Conservation (phyloP, 2,113 vertebrate species). For the Narcine bancroftii region DNA sequence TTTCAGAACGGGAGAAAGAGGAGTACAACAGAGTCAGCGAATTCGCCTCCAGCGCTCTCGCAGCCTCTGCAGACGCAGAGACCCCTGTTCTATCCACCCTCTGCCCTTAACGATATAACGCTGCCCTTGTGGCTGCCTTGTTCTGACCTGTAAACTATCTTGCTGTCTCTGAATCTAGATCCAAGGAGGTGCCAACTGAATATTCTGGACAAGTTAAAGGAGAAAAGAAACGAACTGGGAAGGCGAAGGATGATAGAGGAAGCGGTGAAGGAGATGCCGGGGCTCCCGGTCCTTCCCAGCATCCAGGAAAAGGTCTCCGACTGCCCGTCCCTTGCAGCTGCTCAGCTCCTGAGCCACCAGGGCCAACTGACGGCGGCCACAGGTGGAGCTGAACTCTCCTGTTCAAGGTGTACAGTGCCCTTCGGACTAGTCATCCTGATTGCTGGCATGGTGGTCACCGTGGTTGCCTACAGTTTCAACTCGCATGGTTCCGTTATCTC, state of each 20-base stretch:
- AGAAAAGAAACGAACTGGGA: not conserved
- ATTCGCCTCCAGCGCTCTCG: too few relatives aligned
- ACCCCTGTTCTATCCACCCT: too few relatives aligned
- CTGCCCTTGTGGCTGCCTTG: too few relatives aligned
- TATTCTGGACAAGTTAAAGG: not conserved
- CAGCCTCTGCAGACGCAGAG: too few relatives aligned
- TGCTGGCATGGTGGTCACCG: conserved; percentile 75
- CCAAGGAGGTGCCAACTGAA: not conserved
- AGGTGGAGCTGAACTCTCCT: conserved; percentile 79
- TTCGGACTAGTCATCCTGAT: conserved; percentile 93
- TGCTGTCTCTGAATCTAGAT: not conserved
- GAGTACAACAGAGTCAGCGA: too few relatives aligned
- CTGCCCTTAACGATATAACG: too few relatives aligned
- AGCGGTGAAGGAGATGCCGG: conserved; percentile 63
- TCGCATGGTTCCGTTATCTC: conserved; percentile 94
- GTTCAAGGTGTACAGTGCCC: conserved; percentile 87
- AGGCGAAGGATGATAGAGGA: conserved; percentile 67
- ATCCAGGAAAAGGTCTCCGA: conserved; percentile 60
- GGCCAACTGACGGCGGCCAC: conserved; percentile 82
- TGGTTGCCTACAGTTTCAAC: conserved; percentile 92
- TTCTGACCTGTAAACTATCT: not conserved
- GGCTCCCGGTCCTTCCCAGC: conserved; percentile 48
- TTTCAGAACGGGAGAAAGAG: too few relatives aligned
- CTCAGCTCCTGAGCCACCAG: conserved; percentile 68
- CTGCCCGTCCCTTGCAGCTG: conserved; percentile 53